Evolutionary conservation across 2,888 invertebrate genomes (phyloP), one percentile per base, ranked within the genome.

Genomic region (Thymelicus sylvestris): DNA sequence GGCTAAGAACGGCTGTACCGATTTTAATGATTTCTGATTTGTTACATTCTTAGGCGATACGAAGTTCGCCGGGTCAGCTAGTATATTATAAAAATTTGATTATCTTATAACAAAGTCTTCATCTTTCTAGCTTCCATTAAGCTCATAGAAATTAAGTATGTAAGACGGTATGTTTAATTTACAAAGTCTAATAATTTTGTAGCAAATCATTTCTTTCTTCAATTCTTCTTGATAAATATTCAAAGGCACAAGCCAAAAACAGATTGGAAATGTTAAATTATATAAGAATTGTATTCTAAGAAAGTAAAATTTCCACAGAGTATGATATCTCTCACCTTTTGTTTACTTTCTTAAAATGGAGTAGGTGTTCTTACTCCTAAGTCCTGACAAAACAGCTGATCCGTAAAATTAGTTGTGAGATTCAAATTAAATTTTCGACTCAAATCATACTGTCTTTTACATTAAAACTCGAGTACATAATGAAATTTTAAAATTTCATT

Each of bases 161-260:
- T 15, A 61, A 15, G 15, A 41, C 12, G 61, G 15, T 41, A 44
- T 13, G 44, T 12, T 62, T 12, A 15, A 31, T 63, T 6, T 41
- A 31, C 5, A 41, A 48, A 6, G 24, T 19, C 12, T 62, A n/a
- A 41, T 60, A 60, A 60, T 60, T 39, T 60, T 60, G 44, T 62
- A 59, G 39, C 59, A 59, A 59, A 59, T 59, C 38, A 31, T 47
- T 44, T 24, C 8, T 44, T 15, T 44, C 3, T n/a, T 41, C 47
- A 13, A 41, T 61, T 19, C 10, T 44, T 44, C 41, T 61, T 62
- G 44, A 61, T 44, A 47, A 62, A 62, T 62, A 44, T 47, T 62
- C 47, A 44, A 62, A 41, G n/a, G 24, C 61, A 24, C 38, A 7
- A n/a, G 13, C n/a, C 47, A 47, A 3, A 19, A 19, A 44, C 44